phyloP scores from a whole-genome alignment of 2,113 vertebrate genomes.

The Platichthys stellatus region DNA sequence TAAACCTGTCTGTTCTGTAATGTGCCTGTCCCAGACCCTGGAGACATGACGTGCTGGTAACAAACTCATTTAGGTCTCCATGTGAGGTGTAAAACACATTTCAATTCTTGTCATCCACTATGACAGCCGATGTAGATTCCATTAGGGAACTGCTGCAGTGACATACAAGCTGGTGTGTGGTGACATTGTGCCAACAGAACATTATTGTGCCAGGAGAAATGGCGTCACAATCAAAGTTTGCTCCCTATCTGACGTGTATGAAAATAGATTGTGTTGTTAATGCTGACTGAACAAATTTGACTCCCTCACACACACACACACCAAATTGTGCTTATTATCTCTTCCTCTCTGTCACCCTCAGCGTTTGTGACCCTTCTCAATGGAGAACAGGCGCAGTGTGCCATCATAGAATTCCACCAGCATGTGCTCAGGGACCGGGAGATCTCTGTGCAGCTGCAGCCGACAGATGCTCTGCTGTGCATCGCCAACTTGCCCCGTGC shows the following conservation, averaged over 20 bases:
- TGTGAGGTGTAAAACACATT: conserved; percentile 5
- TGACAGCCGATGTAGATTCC: neutral
- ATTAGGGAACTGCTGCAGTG: conserved; percentile 7
- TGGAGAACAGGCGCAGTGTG: conserved; percentile 90
- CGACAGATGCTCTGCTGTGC: conserved; percentile 90
- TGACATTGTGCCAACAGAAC: conserved; percentile 38
- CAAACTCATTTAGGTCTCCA: neutral
- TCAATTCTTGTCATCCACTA: conserved; percentile 10
- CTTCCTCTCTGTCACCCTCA: conserved; percentile 41
- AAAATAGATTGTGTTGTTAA: conserved; percentile 1
- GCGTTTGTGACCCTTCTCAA: conserved; percentile 92
- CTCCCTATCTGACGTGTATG: conserved; percentile 7
- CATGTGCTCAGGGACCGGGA: conserved; percentile 87
- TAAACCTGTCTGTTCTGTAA: neutral
- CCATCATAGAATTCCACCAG: conserved; percentile 88
- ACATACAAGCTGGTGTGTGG: conserved; percentile 5
- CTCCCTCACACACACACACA: neutral
- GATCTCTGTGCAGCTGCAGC: conserved; percentile 92
- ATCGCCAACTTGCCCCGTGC: conserved; percentile 90
- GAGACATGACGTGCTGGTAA: neutral
- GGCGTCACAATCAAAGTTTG: conserved; percentile 4
- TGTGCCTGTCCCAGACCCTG: neutral
- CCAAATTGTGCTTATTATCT: conserved; percentile 7
- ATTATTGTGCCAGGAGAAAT: conserved; percentile 22
- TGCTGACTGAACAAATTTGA: conserved; percentile 11